Evolutionary conservation across 2,113 vertebrate genomes (phyloP).

Genomic region (Elachura formosa): DNA sequence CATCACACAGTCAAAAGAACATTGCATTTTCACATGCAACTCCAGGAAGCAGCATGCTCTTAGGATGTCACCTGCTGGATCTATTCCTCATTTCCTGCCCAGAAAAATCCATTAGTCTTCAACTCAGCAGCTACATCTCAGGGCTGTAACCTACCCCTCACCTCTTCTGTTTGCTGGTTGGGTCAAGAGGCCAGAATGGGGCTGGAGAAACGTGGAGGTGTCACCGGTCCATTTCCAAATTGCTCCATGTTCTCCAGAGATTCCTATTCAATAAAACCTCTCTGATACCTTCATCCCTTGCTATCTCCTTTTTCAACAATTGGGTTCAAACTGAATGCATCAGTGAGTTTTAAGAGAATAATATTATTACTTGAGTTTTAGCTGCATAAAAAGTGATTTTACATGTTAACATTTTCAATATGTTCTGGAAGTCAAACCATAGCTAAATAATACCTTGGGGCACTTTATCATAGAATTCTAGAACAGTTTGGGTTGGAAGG

Average conservation of each 20-base stretch:
- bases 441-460: background rate
- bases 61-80: background rate
- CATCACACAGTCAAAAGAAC: background rate
- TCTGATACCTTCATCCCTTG: background rate
- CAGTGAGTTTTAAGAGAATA: background rate
- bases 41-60: background rate
- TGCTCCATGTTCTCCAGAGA: background rate
- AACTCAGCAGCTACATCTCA: background rate
- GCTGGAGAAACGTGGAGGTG: background rate
- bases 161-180: background rate
- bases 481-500: background rate
- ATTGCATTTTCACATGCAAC: background rate
- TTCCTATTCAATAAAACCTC: background rate
- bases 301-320: background rate
- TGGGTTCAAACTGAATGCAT: background rate
- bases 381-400: background rate
- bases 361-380: background rate
- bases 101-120: background rate
- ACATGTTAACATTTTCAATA: background rate
- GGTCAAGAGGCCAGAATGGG: background rate
- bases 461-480: background rate
- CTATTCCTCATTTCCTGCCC: background rate
- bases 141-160: background rate
- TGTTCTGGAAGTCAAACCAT: background rate
- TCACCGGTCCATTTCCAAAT: background rate